A percentile compares a stretch with the other conserved stretches of the same genome.
Conservation (phyloP, 2,113 vertebrate genomes). For the Lampris incognitus region DNA sequence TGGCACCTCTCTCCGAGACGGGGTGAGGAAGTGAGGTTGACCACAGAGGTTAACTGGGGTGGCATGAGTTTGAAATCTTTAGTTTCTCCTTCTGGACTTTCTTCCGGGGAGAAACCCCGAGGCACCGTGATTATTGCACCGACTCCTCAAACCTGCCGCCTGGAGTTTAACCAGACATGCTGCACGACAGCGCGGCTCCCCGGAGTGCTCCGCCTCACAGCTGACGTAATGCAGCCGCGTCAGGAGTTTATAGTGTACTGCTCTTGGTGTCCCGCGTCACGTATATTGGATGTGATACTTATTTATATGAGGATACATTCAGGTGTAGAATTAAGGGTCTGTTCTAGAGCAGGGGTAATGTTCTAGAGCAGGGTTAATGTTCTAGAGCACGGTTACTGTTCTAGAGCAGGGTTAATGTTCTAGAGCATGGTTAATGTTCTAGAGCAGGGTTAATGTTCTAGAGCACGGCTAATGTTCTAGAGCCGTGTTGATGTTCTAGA, state of each 20-base stretch:
- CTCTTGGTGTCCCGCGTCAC: constrained; percentile 12
- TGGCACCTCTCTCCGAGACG: neutral
- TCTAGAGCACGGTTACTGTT: too few species aligned
- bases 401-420: too few species aligned
- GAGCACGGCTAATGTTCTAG: too few species aligned
- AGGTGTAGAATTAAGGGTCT: too few species aligned
- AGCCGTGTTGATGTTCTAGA: too few species aligned
- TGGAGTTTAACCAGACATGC: constrained; percentile 38
- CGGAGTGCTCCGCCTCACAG: constrained; percentile 2
- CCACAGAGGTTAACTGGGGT: constrained; percentile 52
- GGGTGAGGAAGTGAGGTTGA: constrained; percentile 12
- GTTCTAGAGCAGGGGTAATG: too few species aligned
- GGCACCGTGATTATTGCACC: constrained; percentile 11
- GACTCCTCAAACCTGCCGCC: constrained; percentile 13
- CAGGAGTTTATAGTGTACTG: constrained; percentile 27
- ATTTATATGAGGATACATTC: too few species aligned
- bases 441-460: too few species aligned
- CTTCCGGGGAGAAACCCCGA: neutral
- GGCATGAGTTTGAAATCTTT: constrained; percentile 21
- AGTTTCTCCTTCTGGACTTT: constrained; percentile 27
- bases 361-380: too few species aligned
- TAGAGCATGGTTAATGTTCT: too few species aligned
- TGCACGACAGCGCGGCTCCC: neutral
- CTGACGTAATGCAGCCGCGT: constrained; percentile 45
- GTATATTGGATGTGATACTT: too few species aligned